A percentile compares a stretch with the other conserved stretches of the same genome.
phyloP scores from a whole-genome alignment of 2,888 invertebrate species.

The Drosophila sordidula region DNA sequence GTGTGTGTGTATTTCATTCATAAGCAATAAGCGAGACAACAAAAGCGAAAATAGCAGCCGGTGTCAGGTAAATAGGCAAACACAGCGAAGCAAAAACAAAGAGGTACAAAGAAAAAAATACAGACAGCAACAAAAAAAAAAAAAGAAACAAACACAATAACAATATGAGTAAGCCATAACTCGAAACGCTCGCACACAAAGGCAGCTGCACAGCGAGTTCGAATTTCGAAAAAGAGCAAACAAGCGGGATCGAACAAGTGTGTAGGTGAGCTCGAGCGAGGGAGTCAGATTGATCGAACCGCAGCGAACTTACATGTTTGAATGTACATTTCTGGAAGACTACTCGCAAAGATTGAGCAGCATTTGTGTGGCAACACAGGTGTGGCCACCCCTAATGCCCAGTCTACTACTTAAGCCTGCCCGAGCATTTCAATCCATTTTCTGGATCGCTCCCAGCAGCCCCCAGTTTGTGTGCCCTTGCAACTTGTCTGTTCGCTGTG shows the following conservation, averaged over 20 bases:
- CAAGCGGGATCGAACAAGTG: conserved; percentile 28
- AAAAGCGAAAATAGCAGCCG: conserved; percentile 63
- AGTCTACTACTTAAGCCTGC: background rate
- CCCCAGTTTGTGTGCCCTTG: background rate
- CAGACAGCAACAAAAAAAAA: conserved; percentile 19
- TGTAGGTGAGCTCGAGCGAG: conserved; percentile 3
- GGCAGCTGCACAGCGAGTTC: conserved; percentile 54
- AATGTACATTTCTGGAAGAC: background rate
- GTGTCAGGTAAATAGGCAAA: conserved; percentile 63
- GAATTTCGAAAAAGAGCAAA: conserved; percentile 56
- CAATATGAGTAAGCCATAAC: conserved; percentile 53
- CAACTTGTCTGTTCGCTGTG: conserved; percentile 39
- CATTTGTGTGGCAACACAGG: background rate
- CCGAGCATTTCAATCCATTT: background rate
- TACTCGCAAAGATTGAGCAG: background rate
- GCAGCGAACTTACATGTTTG: conserved; percentile 12
- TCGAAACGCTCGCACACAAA: conserved; percentile 35
- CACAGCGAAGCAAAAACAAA: conserved; percentile 39
- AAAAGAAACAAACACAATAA: conserved; percentile 28
- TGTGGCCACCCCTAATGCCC: conserved; percentile 15
- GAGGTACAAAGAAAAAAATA: conserved; percentile 23
- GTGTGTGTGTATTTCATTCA: conserved; percentile 60
- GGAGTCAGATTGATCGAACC: conserved; percentile 9
- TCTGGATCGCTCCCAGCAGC: conserved; percentile 7
- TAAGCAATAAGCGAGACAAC: conserved; percentile 57